Evolutionary conservation across 2,113 vertebrate species (phyloP).

Genomic region (Sakesphorus luctuosus): DNA sequence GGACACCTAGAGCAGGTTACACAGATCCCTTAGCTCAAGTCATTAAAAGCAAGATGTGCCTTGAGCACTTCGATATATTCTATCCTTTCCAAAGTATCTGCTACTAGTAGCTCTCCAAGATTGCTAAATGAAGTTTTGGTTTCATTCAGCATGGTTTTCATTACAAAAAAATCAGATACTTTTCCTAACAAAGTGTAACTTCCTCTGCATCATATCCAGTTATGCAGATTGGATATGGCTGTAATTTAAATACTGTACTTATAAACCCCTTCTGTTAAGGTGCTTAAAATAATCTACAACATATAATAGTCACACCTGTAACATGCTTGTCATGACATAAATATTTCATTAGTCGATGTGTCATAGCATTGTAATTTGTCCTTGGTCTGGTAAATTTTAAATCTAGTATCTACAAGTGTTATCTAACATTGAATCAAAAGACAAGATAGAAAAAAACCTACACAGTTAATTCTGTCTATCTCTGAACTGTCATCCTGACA

Average conservation of each 20-base stretch:
- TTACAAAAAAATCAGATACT: not conserved
- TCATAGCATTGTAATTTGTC: not conserved
- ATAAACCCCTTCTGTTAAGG: not conserved
- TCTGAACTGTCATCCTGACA: not conserved
- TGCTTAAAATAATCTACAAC: not conserved
- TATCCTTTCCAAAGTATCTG: not conserved
- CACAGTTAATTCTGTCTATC: not conserved
- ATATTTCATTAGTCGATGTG: not conserved
- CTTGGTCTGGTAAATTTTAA: not conserved
- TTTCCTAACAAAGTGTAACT: not conserved
- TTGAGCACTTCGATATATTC: not conserved
- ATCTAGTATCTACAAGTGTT: not conserved
- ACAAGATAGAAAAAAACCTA: not conserved
- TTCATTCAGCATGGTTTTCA: not conserved
- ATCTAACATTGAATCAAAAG: not conserved
- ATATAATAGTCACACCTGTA: not conserved
- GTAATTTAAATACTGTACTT: not conserved
- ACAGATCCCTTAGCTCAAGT: not conserved
- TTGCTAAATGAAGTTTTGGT: not conserved
- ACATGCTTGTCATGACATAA: not conserved
- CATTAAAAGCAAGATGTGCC: not conserved
- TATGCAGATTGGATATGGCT: not conserved
- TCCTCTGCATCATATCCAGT: not conserved
- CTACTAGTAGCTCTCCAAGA: not conserved
- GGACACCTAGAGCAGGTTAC: not conserved